Base-by-base conservation (phyloP, 2,113 vertebrate genomes). In the Osmerus eperlanus region DNA sequence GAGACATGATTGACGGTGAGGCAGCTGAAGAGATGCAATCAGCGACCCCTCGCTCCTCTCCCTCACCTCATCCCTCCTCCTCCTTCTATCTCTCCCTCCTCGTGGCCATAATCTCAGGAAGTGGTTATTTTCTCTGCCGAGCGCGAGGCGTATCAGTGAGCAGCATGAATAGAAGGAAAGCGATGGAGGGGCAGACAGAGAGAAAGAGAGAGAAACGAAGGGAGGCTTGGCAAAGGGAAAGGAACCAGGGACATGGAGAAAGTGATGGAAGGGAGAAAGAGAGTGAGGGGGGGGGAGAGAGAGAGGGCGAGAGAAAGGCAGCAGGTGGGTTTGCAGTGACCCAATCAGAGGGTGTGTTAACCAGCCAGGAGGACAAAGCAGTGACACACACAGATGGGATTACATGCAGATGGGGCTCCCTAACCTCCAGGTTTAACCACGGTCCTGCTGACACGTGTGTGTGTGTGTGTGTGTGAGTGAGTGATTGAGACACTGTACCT, bases 391-490 rank as follows among this genome's bases (percentile, higher is more conserved):
- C 75, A 87, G 83, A 88, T 87, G 83, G 86, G 86, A 89, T 89
- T 89, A 86, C 85, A 90, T 89, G 89, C 89, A 89, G 87, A 90
- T 90, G 89, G 85, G 81, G 71, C 85, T 74, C 75, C 83, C 86
- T 86, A 83, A 77, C 88, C 84, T 23, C 77, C 74, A 78, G 81
- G 81, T 81, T 56, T 41, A 36, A 83, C 71, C 81, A 83, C 63
- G 61, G n/a, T 19, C 16, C 32, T 36, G 3, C 61, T 63, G 60
- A 23, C 25, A 4, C 25, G 66, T 55, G 66, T 36, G 32, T 60
- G 59, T 36, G 65, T 19, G 65, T 18, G 59, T 60, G n/a, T n/a
- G n/a, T n/a, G n/a, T n/a, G n/a, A n/a, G 28, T 4, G 18, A 63
- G 23, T 47, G 15, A 76, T 19, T 66, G 15, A 71, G 53, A 67